A percentile compares a stretch with the other conserved stretches of the same genome.
These are phyloP conservation scores for Linhomoeus sp. DNA, from an alignment of 2,888 invertebrate species.

Conservation along the genomic window DNA sequence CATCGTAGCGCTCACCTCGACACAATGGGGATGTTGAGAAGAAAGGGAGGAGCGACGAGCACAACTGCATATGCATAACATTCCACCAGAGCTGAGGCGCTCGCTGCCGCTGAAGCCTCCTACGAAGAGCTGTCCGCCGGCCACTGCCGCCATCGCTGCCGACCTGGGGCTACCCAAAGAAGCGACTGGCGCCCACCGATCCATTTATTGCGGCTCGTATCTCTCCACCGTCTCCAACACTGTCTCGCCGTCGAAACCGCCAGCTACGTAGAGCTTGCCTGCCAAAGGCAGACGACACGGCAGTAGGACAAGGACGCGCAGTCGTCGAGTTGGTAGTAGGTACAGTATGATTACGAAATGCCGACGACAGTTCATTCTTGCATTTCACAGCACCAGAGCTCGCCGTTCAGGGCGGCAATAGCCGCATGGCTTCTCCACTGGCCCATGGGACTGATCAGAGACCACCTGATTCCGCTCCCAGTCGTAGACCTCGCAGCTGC, in stretches of 20 bases:
- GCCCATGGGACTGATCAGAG: conserved; percentile 26
- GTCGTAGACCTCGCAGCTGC: conserved; percentile 50
- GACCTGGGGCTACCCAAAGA: conserved; percentile 43
- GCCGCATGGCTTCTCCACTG: too few species aligned
- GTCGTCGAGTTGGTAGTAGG: too few species aligned
- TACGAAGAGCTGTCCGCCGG: conserved; percentile 61
- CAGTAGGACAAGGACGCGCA: too few species aligned
- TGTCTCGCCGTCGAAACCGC: conserved; percentile 31
- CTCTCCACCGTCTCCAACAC: too few species aligned
- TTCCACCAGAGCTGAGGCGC: conserved; percentile 58
- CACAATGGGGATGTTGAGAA: not conserved
- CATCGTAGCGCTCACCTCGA: conserved; percentile 42
- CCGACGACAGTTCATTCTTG: too few species aligned
- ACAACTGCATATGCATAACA: too few species aligned
- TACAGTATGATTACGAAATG: too few species aligned
- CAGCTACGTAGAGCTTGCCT: conserved; percentile 31
- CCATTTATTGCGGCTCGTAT: conserved; percentile 42
- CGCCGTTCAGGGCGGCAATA: conserved; percentile 52
- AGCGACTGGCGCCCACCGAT: conserved; percentile 50
- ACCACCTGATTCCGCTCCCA: conserved; percentile 43
- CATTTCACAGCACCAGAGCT: too few species aligned
- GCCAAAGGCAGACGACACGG: too few species aligned
- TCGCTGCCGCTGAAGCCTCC: conserved; percentile 81
- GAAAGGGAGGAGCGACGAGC: not conserved
- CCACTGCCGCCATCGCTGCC: conserved; percentile 40